A percentile compares a stretch with the other conserved stretches of the same genome.
Evolutionary conservation across 2,797 vertebrate genomes (phyloP).

Genomic region (Peromyscus eremicus): DNA sequence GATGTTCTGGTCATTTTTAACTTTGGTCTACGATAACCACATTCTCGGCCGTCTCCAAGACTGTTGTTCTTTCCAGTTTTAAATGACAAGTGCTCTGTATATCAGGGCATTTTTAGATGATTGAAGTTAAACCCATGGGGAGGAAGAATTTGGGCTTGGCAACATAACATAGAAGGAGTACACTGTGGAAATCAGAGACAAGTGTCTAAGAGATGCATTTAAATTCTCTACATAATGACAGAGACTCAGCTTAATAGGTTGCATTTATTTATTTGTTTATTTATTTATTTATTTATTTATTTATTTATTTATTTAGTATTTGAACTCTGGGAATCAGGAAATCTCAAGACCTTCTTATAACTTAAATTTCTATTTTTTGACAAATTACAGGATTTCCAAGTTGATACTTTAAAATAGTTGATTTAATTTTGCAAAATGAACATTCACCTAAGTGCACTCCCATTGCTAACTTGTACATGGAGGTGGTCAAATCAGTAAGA

Average conservation of each 20-base stretch:
- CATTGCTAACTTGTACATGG: not conserved
- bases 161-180: not conserved
- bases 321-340: not conserved
- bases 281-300: not conserved
- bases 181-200: not conserved
- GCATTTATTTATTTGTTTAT: not conserved
- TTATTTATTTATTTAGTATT: not conserved
- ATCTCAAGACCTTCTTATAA: not conserved
- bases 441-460: not conserved
- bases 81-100: constrained; percentile 70
- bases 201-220: not conserved
- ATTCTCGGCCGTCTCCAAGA: constrained; percentile 64
- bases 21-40: constrained; percentile 61
- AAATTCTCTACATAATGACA: constrained; percentile 10
- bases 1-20: constrained; percentile 79
- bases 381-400: constrained; percentile 5
- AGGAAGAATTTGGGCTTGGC: constrained; percentile 32
- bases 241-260: not conserved
- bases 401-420: constrained; percentile 46
- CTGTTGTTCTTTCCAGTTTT: constrained; percentile 59
- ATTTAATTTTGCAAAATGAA: constrained; percentile 27
- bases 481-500: not conserved
- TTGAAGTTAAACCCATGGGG: constrained; percentile 60
- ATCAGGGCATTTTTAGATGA: constrained; percentile 71
- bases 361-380: constrained; percentile 25